phyloP scores from a whole-genome alignment of 2,888 invertebrate species.

The Drosophila pseudotakahashii region DNA sequence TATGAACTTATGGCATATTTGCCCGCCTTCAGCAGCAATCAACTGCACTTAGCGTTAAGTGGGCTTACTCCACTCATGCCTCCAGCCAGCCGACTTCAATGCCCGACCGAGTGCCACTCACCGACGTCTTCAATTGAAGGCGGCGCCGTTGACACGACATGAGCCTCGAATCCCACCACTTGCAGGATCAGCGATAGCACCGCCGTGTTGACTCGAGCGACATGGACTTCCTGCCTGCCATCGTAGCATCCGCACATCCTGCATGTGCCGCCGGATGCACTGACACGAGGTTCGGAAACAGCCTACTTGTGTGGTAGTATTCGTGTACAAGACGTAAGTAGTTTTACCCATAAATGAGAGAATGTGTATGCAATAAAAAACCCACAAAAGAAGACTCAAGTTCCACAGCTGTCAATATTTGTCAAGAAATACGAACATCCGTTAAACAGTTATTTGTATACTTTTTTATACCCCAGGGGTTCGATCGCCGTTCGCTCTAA shows the following conservation, averaged over 20 bases:
- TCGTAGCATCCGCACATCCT: conserved; percentile 4
- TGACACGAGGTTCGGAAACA: conserved; percentile 20
- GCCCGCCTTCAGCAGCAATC: conserved; percentile 52
- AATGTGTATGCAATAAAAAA: no score
- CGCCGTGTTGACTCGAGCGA: conserved; percentile 10
- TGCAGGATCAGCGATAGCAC: conserved; percentile 41
- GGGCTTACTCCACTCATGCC: conserved; percentile 16
- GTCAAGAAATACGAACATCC: no score
- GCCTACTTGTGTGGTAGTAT: conserved; percentile 10
- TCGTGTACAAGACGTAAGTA: background rate
- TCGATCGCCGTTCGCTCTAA: no score
- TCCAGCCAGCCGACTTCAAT: conserved; percentile 51
- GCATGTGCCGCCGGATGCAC: conserved; percentile 29
- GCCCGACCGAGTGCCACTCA: conserved; percentile 33
- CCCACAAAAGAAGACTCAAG: no score
- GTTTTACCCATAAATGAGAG: background rate
- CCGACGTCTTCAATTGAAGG: conserved; percentile 21
- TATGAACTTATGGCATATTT: conserved; percentile 51
- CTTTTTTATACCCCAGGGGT: no score
- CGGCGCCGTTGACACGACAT: conserved; percentile 38
- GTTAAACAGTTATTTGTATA: no score
- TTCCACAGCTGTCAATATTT: no score
- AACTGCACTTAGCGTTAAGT: conserved; percentile 63
- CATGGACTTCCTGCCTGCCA: conserved; percentile 27
- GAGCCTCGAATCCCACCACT: conserved; percentile 32